phyloP scores from a whole-genome alignment of 2,888 invertebrate species.

The Escarpia spicata region DNA sequence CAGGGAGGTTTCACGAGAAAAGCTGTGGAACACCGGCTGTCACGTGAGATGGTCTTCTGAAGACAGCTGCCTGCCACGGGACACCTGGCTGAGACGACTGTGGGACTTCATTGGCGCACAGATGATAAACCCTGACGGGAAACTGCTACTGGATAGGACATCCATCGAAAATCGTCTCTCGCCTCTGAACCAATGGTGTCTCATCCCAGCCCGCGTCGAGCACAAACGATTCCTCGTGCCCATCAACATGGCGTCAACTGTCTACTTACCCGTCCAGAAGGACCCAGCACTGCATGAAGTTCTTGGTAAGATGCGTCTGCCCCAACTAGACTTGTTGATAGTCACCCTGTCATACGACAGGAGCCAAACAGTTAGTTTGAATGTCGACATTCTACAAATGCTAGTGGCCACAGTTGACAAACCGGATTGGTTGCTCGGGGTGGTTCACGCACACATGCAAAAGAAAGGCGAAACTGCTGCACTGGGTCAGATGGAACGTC shows the following conservation, averaged over 20 bases:
- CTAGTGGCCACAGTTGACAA: constrained; percentile 39
- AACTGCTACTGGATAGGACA: no score
- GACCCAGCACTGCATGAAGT: constrained; percentile 26
- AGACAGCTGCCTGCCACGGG: no score
- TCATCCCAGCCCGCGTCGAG: no score
- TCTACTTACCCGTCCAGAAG: background rate
- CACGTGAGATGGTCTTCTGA: no score
- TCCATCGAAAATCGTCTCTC: constrained; percentile 20
- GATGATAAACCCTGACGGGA: no score
- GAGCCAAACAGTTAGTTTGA: background rate
- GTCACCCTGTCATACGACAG: constrained; percentile 19
- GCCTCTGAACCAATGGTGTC: constrained; percentile 20
- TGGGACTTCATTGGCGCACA: no score
- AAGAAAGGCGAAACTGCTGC: background rate
- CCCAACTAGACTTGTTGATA: constrained; percentile 34
- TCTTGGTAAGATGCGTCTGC: constrained; percentile 33
- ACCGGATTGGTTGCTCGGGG: constrained; percentile 31
- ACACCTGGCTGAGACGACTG: no score
- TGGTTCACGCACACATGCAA: constrained; percentile 29
- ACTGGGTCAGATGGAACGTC: constrained; percentile 21
- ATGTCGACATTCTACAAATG: constrained; percentile 31
- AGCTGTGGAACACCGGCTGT: no score
- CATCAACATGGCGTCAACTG: background rate
- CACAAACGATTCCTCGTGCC: no score
- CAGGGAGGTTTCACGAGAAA: no score